A percentile compares a stretch with the other conserved stretches of the same genome.
phyloP scores from a whole-genome alignment of 1,140 invertebrate species.

The Hesperophylax magnus region DNA sequence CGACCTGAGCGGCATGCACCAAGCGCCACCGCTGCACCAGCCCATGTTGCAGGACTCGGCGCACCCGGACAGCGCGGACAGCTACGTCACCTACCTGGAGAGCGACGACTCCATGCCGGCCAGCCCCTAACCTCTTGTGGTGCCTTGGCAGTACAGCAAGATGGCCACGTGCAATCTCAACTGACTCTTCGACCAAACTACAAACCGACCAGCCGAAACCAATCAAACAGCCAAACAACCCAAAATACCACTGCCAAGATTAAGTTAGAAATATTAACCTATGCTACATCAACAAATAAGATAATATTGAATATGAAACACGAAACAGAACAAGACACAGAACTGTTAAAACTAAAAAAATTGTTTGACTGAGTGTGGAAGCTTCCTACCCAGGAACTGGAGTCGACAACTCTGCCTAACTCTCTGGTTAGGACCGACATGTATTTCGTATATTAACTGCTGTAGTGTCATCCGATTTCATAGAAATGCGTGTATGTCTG shows the following conservation, averaged over 20 bases:
- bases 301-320: background rate
- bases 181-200: slow-evolving; percentile 29
- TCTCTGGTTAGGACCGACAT: too few relatives aligned
- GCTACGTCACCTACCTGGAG: slow-evolving; percentile 91
- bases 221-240: too few relatives aligned
- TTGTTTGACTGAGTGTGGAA: too few relatives aligned
- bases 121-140: slow-evolving; percentile 71
- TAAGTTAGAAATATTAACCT: background rate
- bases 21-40: slow-evolving; percentile 75
- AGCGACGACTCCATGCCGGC: slow-evolving; percentile 85
- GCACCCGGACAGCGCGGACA: slow-evolving; percentile 88
- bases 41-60: slow-evolving; percentile 69
- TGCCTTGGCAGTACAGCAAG: slow-evolving; percentile 54
- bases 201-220: background rate
- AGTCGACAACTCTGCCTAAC: too few relatives aligned
- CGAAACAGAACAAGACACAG: background rate
- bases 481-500: too few relatives aligned
- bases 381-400: too few relatives aligned
- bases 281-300: background rate
- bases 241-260: too few relatives aligned
- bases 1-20: slow-evolving; percentile 77
- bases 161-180: slow-evolving; percentile 57
- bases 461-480: too few relatives aligned
- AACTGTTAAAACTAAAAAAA: background rate
- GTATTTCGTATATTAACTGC: too few relatives aligned